Percentiles rank a stretch among this genome's conserved stretches.
phyloP scores from a whole-genome alignment of 2,888 invertebrate species.

The Sicus ferrugineus region DNA sequence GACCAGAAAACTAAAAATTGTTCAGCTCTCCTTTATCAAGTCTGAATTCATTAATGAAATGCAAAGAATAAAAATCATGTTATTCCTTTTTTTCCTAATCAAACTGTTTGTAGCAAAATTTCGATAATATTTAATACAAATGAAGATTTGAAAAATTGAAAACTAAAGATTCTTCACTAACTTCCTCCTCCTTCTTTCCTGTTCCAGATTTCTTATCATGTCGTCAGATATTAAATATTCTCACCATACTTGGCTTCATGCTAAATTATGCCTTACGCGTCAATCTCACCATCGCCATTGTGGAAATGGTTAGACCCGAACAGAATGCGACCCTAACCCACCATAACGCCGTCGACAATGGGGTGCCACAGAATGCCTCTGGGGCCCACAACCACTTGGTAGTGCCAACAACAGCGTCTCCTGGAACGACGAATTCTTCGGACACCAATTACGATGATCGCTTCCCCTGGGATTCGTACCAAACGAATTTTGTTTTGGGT shows the following conservation, averaged over 20 bases:
- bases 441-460: constrained; percentile 58
- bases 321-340: constrained; percentile 11
- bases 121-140: too few relatives aligned
- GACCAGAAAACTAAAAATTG: too few relatives aligned
- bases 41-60: too few relatives aligned
- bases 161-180: neutral
- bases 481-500: constrained; percentile 82
- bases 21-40: too few relatives aligned
- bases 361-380: neutral
- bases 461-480: constrained; percentile 80
- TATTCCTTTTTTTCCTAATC: too few relatives aligned
- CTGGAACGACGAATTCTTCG: constrained; percentile 38
- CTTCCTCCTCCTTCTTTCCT: neutral
- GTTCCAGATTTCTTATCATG: constrained; percentile 75
- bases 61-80: too few relatives aligned
- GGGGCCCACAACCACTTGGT: constrained; percentile 14
- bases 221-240: constrained; percentile 81
- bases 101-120: too few relatives aligned
- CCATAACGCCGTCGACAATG: constrained; percentile 22
- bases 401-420: constrained; percentile 32
- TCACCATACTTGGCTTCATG: constrained; percentile 89
- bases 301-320: constrained; percentile 74
- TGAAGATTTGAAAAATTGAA: too few relatives aligned
- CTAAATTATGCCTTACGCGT: constrained; percentile 88
- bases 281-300: constrained; percentile 86